Base-by-base conservation (phyloP, 2,888 invertebrate genomes). In the Onchidella celtica region DNA sequence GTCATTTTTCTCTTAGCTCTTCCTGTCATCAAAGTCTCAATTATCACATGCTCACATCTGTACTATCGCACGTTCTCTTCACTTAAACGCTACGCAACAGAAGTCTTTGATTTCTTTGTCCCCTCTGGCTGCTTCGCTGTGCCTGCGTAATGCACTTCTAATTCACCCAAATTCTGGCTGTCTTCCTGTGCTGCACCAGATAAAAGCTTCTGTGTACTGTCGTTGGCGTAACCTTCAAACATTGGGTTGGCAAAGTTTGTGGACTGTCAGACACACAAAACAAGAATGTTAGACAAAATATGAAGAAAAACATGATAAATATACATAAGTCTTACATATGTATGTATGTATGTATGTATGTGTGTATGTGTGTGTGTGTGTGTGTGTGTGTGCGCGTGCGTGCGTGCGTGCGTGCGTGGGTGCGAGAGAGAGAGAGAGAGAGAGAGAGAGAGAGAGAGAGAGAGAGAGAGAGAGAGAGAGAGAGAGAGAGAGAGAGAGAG, bases 201-300 rank as follows among this genome's bases (percentile, higher is more conserved):
- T 61, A 86, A 73, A 17, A 88, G 61, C 69, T 85, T 86, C 69
- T 86, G 87, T 34, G 85, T 85, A 81, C 86, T 87, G 47, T 87
- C 86, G 34, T 34, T 80, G 65, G 78, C 84, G 85, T 94, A 93
- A 88, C 94, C 97, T 91, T 99, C 99, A 94, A 99, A 99, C 97
- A 99, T 98, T 70, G 99, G 99, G 94, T 99, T 99, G 91, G 97
- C 97, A 94, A 99, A 99, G 94, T 99, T 98, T 32, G 94, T 94
- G 76, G 98, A 85, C 91, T 91, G 89, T 78, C n/a, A 87, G n/a
- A 14, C 17, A 59, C 4, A 24, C n/a, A n/a, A 59, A 59, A 59
- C n/a, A 59, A 65, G 21, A 21, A 47, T 34, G 14, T 14, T 66
- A 32, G n/a, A 32, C n/a, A 17, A 17, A 63, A n/a, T 6, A 17